Conservation (phyloP, 2,113 vertebrate species). For the Meriones unguiculatus region DNA sequence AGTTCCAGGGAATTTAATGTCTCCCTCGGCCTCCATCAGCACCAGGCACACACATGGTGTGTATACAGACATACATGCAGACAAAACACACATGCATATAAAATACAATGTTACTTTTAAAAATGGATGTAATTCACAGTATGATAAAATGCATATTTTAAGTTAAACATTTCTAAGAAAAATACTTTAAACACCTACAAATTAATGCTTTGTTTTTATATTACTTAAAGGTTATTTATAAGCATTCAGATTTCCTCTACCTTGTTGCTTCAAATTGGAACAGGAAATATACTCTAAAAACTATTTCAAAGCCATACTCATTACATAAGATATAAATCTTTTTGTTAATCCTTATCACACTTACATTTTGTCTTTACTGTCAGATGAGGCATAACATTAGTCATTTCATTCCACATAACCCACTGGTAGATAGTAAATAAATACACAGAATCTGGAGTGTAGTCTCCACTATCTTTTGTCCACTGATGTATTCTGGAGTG, state of each 20-base stretch:
- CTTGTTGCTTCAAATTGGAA: not conserved
- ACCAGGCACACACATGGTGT: not conserved
- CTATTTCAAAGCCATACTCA: not conserved
- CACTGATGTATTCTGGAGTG: not conserved
- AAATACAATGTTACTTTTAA: not conserved
- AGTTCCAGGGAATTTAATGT: not conserved
- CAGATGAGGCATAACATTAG: not conserved
- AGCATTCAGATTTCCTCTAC: constrained; percentile 8
- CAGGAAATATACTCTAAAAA: constrained; percentile 23
- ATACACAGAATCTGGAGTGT: not conserved
- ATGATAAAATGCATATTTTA: constrained; percentile 4
- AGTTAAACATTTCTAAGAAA: constrained; percentile 44
- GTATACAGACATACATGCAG: not conserved
- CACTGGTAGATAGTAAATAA: not conserved
- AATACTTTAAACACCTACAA: constrained; percentile 27
- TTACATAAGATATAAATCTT: not conserved
- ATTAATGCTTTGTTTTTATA: constrained; percentile 25
- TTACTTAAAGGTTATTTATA: constrained; percentile 40
- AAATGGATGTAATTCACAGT: constrained; percentile 3
- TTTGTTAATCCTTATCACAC: not conserved
- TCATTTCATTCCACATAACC: not conserved
- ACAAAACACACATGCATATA: not conserved
- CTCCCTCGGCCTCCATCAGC: not conserved
- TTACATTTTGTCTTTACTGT: not conserved
- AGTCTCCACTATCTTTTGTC: not conserved